A percentile compares a stretch with the other conserved stretches of the same genome.
phyloP scores from a whole-genome alignment of 2,797 vertebrate species.

The Eptatretus atami region DNA sequence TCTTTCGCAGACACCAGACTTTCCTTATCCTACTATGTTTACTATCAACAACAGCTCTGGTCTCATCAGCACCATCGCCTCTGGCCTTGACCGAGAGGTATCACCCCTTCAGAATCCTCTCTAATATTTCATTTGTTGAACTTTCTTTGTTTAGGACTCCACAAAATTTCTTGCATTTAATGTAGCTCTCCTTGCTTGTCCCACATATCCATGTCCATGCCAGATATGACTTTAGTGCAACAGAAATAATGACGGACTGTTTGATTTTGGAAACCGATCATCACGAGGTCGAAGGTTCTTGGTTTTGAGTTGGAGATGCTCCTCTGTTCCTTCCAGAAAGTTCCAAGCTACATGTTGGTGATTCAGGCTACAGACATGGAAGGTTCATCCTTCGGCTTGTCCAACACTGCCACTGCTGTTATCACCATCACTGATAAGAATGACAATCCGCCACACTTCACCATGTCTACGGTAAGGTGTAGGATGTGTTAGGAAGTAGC shows the following conservation, averaged over 20 bases:
- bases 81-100: neutral
- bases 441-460: constrained; percentile 74
- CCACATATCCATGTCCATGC: neutral
- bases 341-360: constrained; percentile 64
- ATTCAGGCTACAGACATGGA: constrained; percentile 87
- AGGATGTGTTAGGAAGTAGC: no score
- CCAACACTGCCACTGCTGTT: constrained; percentile 67
- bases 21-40: constrained; percentile 1
- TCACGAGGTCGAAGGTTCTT: no score
- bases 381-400: constrained; percentile 68
- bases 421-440: constrained; percentile 62
- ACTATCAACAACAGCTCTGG: constrained; percentile 4
- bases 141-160: neutral
- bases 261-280: no score
- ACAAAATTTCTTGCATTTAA: neutral
- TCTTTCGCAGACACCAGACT: constrained; percentile 1
- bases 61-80: constrained; percentile 5
- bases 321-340: constrained; percentile 27
- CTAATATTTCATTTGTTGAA: neutral
- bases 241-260: no score
- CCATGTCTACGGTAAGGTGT: constrained; percentile 36
- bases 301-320: neutral
- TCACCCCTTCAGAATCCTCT: neutral
- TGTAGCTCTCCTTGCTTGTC: neutral
- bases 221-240: accelerated